A percentile compares a stretch with the other conserved stretches of the same genome.
phyloP scores from a whole-genome alignment of 2,113 vertebrate genomes.

The Xiphophorus couchianus region DNA sequence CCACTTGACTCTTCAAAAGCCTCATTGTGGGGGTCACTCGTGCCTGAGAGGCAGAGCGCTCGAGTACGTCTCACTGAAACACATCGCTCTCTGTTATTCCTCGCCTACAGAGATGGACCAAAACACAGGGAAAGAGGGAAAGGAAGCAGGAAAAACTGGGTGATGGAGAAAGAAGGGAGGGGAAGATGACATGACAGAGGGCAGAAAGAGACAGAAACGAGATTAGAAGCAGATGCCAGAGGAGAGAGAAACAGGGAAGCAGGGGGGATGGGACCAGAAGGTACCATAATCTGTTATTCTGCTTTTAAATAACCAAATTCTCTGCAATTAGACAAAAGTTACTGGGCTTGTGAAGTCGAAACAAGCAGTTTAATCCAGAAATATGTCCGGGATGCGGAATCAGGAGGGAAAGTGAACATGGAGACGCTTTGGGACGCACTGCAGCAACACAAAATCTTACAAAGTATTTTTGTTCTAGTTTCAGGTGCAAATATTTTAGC shows the following conservation, averaged over 20 bases:
- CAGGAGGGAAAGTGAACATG: slow-evolving; percentile 23
- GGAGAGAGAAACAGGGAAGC: slow-evolving; percentile 44
- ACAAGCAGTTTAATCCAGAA: background rate
- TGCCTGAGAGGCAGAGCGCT: slow-evolving; percentile 64
- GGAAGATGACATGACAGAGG: slow-evolving; percentile 13
- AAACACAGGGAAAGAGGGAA: background rate
- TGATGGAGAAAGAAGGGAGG: slow-evolving; percentile 9
- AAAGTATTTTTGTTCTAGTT: too few relatives aligned
- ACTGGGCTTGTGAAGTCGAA: too few relatives aligned
- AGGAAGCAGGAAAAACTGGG: slow-evolving; percentile 6
- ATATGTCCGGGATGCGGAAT: background rate
- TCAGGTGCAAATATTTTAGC: too few relatives aligned
- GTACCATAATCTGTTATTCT: slow-evolving; percentile 33
- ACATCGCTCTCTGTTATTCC: slow-evolving; percentile 45
- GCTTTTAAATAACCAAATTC: slow-evolving; percentile 40
- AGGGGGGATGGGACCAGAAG: slow-evolving; percentile 20
- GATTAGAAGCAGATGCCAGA: slow-evolving; percentile 60
- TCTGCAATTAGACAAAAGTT: background rate
- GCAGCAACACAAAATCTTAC: too few relatives aligned
- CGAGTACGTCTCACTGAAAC: slow-evolving; percentile 49
- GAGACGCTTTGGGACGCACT: slow-evolving; percentile 40
- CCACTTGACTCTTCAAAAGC: slow-evolving; percentile 71
- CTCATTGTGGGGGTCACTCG: slow-evolving; percentile 62
- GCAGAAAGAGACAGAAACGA: slow-evolving; percentile 47
- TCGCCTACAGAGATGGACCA: slow-evolving; percentile 34